Evolutionary conservation across 2,797 vertebrate genomes (phyloP), one percentile per base, ranked within the genome.

Genomic region (Lateolabrax maculatus): DNA sequence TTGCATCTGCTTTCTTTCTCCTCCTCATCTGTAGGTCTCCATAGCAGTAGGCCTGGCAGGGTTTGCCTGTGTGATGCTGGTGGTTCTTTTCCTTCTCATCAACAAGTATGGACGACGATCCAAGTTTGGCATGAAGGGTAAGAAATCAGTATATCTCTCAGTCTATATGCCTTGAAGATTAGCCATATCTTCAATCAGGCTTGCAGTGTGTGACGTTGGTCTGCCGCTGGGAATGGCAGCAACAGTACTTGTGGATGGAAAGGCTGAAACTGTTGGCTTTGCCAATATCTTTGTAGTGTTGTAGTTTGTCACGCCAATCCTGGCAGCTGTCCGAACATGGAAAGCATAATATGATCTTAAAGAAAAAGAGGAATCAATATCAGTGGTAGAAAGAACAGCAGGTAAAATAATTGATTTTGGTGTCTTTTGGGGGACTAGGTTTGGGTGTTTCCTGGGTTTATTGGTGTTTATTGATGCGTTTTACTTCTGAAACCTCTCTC

Each of bases 51-150:
- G 97, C 43, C 95, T 99, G 49, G 97, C 97, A 9, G 97, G 96
- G 27, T 97, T 99, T 52, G 97, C 96, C 63, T 97, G 98, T 23
- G 95, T 99, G 71, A 95, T 98, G 82, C 88, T 99, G 79, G 94
- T 98, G 58, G 91, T 98, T 75, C 96, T 99, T 69, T 98, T 98
- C 60, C 95, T 99, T 66, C 95, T 99, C 93, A 96, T 99, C 95
- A 98, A 98, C 96, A 99, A 99, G 88, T 99, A 98, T 19, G 97
- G 97, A 74, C 95, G 96, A 9, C 95, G 95, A 48, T 99, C 98
- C 78, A 99, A 99, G 91, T 99, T 99, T 80, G 97, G 97, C 71
- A 97, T 99, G 96, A 99, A 99, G 96, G 98, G 98, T 99, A 96
- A 78, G 83, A 43, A 44, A 16, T 9, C 12, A 2, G 6, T 8